phyloP scores from a whole-genome alignment of 35 echinoderm and acorn worm species.

The Nesometra sesokonis region DNA sequence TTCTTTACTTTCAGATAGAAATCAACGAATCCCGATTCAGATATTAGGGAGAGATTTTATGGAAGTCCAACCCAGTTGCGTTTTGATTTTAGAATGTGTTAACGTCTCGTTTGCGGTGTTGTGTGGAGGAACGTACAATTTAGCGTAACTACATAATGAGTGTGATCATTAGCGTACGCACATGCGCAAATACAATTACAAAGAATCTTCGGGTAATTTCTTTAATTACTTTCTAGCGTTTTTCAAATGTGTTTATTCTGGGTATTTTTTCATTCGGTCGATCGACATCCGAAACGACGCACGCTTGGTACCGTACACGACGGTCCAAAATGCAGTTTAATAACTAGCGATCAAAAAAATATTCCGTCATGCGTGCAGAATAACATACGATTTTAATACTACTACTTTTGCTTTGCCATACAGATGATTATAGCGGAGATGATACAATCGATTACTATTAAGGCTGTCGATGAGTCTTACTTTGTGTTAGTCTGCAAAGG shows the following conservation, averaged over 20 bases:
- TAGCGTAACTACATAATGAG: background rate
- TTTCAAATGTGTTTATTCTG: background rate
- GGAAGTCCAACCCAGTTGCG: too few species aligned
- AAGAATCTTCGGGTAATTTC: background rate
- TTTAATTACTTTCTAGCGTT: background rate
- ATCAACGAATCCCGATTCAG: too few species aligned
- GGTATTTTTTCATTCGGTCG: background rate
- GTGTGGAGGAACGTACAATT: too few species aligned
- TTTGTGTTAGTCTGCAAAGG: background rate
- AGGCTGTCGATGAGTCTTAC: background rate
- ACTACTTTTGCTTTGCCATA: too few species aligned
- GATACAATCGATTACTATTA: background rate
- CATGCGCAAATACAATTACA: background rate
- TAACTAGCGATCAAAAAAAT: background rate
- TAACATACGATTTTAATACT: background rate
- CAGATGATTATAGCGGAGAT: background rate
- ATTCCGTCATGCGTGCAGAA: background rate
- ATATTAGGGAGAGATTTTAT: too few species aligned
- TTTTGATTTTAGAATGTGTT: too few species aligned
- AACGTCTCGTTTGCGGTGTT: too few species aligned
- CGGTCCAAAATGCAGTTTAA: background rate
- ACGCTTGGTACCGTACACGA: background rate
- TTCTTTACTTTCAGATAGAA: too few species aligned
- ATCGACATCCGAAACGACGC: background rate
- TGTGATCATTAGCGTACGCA: background rate